Base-by-base conservation (phyloP, 1,140 invertebrate genomes). In the Sitodiplosis mosellana region DNA sequence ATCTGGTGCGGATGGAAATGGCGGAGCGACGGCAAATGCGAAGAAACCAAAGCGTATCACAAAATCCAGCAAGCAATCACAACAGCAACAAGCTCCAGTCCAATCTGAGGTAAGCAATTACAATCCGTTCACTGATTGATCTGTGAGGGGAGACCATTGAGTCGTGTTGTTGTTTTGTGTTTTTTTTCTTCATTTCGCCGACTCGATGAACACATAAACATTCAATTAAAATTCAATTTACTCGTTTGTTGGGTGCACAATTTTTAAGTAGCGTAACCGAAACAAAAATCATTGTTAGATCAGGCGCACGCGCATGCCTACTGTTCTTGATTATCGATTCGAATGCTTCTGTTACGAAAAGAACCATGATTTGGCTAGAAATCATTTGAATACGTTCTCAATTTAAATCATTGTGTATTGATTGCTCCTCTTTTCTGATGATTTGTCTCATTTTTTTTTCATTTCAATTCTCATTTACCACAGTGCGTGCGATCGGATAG, bases 1-100 rank as follows among this genome's bases (percentile, higher is more conserved):
- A 83, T 82, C 77, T 56, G 52, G 61, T 0, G 79, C 72, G 51
- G 81, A 82, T 38, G 76, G 77, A 42, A 66, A 73, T 45, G 65
- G 73, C 18, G 71, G 73, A 46, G 67, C 74, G 49, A 68, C 72
- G 47, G 71, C 71, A 49, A 27, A 27, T 27, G 10, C 27, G 27
- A 67, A 67, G 33, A 59, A 65, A 50, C 60, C 63, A 20, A 50
- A 69, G 40, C 61, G 60, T 49, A 55, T 61, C 45, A 52, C 59
- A 51, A 54, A 61, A 56, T 53, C 52, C 54, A 55, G 55, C 57
- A 48, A 64, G 61, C 58, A 47, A 53, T 51, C 51, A 64, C 27
- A 27, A 27, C 27, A 27, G 27, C 27, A 27, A 10, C 27, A 27
- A 27, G 27, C 49, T 60, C 50, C 75, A 69, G 60, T 76, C 70